Percentiles rank a stretch among this genome's conserved stretches.
Evolutionary conservation across 2,797 vertebrate genomes (phyloP).

Genomic region (Thalassophryne amazonica): DNA sequence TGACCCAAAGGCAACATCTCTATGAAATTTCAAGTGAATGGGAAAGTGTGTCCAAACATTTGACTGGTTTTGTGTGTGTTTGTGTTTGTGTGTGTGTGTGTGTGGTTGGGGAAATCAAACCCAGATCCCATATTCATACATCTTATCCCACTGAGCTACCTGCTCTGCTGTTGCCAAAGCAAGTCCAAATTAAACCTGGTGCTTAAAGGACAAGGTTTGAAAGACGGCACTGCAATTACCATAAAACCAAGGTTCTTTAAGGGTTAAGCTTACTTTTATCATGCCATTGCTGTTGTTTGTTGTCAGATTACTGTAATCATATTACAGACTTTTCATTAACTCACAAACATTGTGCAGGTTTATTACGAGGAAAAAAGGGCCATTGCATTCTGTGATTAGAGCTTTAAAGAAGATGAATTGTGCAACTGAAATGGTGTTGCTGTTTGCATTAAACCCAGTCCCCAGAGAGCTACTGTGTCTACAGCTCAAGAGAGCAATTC

Average conservation of each 20-base stretch:
- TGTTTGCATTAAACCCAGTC: neutral
- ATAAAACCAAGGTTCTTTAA: no score
- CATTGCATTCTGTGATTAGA: neutral
- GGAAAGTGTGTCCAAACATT: no score
- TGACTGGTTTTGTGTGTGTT: no score
- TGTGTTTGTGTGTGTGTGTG: no score
- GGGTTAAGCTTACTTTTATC: neutral
- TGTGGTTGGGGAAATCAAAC: no score
- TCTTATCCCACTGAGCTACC: no score
- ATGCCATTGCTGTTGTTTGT: neutral
- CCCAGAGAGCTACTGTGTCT: neutral
- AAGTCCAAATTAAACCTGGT: no score
- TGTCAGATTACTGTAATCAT: neutral
- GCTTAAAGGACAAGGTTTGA: no score
- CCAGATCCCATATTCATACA: no score
- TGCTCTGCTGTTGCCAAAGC: no score
- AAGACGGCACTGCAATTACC: neutral
- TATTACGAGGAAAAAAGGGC: neutral
- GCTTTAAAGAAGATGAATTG: neutral
- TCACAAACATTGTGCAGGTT: neutral
- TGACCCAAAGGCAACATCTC: no score
- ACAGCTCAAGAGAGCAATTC: slow-evolving; percentile 9
- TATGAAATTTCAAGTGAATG: no score
- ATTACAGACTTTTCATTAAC: neutral
- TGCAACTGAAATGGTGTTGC: neutral